Evolutionary conservation across 2,888 invertebrate species (phyloP).

Genomic region (Nesidiocoris tenuis): DNA sequence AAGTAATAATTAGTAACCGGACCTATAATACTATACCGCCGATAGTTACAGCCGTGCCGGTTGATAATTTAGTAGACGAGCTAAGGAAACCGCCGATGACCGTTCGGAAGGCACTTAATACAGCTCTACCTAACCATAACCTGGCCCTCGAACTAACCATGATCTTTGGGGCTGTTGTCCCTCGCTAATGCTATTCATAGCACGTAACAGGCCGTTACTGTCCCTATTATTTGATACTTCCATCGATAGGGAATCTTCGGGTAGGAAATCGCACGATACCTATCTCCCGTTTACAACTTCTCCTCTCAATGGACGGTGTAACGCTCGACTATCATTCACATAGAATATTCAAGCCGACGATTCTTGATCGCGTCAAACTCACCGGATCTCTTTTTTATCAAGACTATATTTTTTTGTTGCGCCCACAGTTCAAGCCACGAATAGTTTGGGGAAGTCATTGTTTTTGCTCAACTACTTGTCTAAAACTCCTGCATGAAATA

Average conservation of each 20-base stretch:
- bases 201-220: background rate
- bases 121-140: background rate
- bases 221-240: background rate
- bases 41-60: background rate
- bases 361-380: too few species aligned
- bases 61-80: background rate
- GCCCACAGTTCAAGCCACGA: too few species aligned
- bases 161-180: background rate
- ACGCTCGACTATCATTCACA: too few species aligned
- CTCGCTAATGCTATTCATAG: background rate
- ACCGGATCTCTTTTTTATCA: too few species aligned
- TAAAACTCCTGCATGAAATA: too few species aligned
- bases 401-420: too few species aligned
- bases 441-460: too few species aligned
- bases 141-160: background rate
- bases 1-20: background rate
- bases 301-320: too few species aligned
- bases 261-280: too few species aligned
- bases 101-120: background rate
- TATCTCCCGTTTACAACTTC: too few species aligned
- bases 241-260: background rate
- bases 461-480: too few species aligned
- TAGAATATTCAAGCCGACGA: too few species aligned
- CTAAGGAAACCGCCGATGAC: background rate
- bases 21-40: background rate